Evolutionary conservation across 2,113 vertebrate genomes (phyloP).

Genomic region (Semnornis frantzii): DNA sequence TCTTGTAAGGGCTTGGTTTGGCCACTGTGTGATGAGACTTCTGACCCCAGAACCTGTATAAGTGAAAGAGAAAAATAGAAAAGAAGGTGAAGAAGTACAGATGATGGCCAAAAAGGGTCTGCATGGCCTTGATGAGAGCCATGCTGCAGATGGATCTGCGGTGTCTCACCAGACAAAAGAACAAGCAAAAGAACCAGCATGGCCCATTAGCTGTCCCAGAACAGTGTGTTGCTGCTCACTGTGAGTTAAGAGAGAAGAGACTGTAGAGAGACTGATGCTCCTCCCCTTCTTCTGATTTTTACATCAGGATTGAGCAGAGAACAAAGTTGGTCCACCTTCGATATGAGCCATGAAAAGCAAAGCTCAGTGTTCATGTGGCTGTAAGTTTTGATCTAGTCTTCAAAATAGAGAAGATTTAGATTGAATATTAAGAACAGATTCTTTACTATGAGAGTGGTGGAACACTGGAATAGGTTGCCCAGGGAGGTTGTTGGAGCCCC

Average conservation of each 20-base stretch:
- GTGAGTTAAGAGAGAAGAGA: background rate
- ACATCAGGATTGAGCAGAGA: background rate
- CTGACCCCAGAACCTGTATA: background rate
- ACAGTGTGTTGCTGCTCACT: background rate
- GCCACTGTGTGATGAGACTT: background rate
- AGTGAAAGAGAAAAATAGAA: background rate
- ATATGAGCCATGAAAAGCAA: background rate
- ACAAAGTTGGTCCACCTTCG: background rate
- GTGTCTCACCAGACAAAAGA: background rate
- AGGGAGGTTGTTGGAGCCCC: too few relatives aligned
- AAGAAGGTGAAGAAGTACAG: background rate
- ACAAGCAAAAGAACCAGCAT: constrained; percentile 9
- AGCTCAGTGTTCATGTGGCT: background rate
- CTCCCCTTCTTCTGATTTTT: background rate
- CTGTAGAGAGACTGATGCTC: background rate
- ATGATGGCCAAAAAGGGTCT: background rate
- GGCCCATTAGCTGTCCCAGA: background rate
- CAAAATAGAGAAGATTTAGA: too few relatives aligned
- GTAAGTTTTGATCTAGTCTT: background rate
- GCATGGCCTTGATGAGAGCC: background rate
- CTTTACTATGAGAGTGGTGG: too few relatives aligned
- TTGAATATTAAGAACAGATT: too few relatives aligned
- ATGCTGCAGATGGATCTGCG: background rate
- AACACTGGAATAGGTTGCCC: too few relatives aligned
- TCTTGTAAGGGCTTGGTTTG: background rate